These are phyloP conservation scores for Triops cancriformis DNA, from an alignment of 1,140 invertebrate genomes.

Conservation along the genomic window DNA sequence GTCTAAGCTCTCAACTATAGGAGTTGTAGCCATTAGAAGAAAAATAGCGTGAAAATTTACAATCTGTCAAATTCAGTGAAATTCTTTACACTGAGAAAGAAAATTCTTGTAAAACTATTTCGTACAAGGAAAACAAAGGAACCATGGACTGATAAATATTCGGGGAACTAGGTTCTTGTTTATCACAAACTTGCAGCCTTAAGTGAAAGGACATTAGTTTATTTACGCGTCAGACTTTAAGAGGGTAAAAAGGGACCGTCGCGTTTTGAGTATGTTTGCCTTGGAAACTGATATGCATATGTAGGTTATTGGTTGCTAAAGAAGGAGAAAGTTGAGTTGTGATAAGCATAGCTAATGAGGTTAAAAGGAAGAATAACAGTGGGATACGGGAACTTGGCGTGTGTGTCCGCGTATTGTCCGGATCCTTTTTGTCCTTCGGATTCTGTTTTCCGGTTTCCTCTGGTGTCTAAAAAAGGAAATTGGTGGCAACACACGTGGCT, in stretches of 20 bases:
- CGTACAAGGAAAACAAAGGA: too few species aligned
- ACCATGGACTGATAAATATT: too few species aligned
- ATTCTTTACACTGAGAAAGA: too few species aligned
- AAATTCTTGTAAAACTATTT: too few species aligned
- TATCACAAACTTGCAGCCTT: too few species aligned
- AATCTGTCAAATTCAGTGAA: too few species aligned
- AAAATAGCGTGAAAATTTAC: too few species aligned
- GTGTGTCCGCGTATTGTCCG: background rate
- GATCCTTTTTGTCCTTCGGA: background rate
- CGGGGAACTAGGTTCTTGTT: too few species aligned
- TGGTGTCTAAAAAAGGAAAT: background rate
- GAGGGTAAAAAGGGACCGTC: background rate
- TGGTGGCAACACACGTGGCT: background rate
- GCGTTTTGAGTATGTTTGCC: background rate
- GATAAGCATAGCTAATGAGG: background rate
- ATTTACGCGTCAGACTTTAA: background rate
- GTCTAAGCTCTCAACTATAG: too few species aligned
- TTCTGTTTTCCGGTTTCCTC: background rate
- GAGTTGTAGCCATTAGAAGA: too few species aligned
- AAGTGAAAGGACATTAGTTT: background rate
- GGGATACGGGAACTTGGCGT: background rate
- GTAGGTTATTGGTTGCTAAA: conserved; percentile 14
- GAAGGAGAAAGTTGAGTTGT: conserved; percentile 10
- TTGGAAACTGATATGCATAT: background rate
- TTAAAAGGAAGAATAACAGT: background rate